Conservation (phyloP, 2,888 invertebrate genomes). For the Lasioglossum marginatum region DNA sequence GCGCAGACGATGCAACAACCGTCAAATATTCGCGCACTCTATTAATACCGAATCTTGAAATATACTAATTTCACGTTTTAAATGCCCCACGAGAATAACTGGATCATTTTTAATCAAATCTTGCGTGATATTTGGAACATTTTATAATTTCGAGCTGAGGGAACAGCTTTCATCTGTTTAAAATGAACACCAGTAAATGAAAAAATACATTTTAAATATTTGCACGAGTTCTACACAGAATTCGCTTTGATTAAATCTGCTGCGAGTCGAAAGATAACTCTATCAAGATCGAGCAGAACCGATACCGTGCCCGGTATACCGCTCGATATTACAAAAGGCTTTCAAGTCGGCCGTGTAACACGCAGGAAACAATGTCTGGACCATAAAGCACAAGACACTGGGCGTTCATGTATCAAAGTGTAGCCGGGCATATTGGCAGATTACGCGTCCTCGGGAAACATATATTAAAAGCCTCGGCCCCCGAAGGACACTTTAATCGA, state of each 20-base stretch:
- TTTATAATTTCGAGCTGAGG: not conserved
- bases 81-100: not conserved
- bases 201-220: not conserved
- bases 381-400: slow-evolving; percentile 9
- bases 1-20: not conserved
- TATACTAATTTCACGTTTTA: not conserved
- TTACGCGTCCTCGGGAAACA: not conserved
- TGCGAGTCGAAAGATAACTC: not conserved
- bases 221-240: not conserved
- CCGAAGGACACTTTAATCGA: slow-evolving; percentile 12
- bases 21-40: not conserved
- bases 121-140: not conserved
- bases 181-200: not conserved
- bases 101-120: not conserved
- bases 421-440: slow-evolving; percentile 1
- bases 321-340: slow-evolving; percentile 7
- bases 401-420: slow-evolving; percentile 9
- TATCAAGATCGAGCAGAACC: not conserved
- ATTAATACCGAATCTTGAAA: not conserved
- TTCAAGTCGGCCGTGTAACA: slow-evolving; percentile 3
- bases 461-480: not conserved
- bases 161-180: not conserved
- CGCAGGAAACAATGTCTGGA: slow-evolving; percentile 7
- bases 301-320: not conserved
- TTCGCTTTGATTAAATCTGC: not conserved